phyloP scores from a whole-genome alignment of 2,113 vertebrate genomes.

The Smithornis capensis region DNA sequence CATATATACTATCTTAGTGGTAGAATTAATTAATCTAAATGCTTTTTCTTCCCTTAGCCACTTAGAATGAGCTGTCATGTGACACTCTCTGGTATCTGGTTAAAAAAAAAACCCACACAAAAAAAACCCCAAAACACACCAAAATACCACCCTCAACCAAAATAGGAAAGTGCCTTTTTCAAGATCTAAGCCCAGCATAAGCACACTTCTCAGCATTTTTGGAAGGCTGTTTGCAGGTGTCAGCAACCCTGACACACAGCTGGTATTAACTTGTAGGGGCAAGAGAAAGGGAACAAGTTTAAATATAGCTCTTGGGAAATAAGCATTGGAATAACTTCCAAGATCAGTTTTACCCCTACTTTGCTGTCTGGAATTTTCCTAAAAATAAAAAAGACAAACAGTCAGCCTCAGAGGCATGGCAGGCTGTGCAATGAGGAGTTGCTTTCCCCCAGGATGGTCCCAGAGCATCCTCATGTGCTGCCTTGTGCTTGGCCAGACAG shows the following conservation, averaged over 20 bases:
- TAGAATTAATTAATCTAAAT: background rate
- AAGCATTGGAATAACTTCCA: background rate
- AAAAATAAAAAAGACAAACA: background rate
- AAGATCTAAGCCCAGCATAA: background rate
- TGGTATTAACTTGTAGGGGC: background rate
- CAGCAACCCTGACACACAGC: background rate
- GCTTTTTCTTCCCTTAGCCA: background rate
- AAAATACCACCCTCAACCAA: background rate
- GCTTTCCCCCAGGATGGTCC: background rate
- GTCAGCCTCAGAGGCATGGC: background rate
- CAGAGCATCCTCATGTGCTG: background rate
- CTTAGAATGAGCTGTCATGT: background rate
- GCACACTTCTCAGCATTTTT: background rate
- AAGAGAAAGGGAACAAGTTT: conserved; percentile 6
- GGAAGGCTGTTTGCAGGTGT: background rate
- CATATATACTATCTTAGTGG: background rate
- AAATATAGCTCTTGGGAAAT: conserved; percentile 22
- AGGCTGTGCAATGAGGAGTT: background rate
- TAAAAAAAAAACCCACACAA: background rate
- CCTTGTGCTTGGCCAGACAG: background rate
- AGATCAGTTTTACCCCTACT: background rate
- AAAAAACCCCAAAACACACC: background rate
- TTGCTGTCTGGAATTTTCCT: background rate
- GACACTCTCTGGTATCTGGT: background rate
- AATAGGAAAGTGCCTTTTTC: background rate